These are phyloP conservation scores for Mus minutoides DNA, from an alignment of 2,797 vertebrate species.

Conservation along the genomic window DNA sequence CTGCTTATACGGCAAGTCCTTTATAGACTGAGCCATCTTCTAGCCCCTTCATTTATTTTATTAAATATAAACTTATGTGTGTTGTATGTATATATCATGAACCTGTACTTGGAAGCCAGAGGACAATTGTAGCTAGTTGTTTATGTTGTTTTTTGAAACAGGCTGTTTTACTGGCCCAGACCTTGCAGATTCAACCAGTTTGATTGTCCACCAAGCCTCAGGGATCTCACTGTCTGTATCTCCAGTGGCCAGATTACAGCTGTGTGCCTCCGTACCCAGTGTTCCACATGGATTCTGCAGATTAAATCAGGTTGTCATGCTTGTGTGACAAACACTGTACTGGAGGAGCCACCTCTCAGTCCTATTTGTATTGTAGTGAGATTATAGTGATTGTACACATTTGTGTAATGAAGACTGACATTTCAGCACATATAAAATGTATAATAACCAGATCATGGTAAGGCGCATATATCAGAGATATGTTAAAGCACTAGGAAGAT, in stretches of 20 bases:
- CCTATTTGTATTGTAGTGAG: neutral
- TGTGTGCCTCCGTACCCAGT: too few species aligned
- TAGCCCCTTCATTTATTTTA: neutral
- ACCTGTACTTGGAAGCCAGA: neutral
- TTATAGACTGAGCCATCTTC: neutral
- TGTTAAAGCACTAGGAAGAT: neutral
- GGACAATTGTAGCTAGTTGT: neutral
- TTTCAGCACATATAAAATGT: neutral
- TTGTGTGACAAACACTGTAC: neutral
- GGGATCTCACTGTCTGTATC: too few species aligned
- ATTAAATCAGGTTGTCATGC: neutral
- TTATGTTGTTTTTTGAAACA: neutral
- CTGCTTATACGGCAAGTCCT: neutral
- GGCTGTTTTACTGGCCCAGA: neutral
- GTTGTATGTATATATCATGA: neutral
- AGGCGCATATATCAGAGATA: neutral
- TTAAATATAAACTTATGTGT: neutral
- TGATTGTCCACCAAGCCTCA: neutral
- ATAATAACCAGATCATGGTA: neutral
- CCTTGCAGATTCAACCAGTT: neutral
- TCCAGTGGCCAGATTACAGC: neutral
- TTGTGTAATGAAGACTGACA: neutral
- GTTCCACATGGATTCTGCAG: neutral
- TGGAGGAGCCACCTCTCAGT: neutral
- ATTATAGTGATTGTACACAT: neutral